phyloP scores from a whole-genome alignment of 1,140 invertebrate species.

The Lethocerus indicus region DNA sequence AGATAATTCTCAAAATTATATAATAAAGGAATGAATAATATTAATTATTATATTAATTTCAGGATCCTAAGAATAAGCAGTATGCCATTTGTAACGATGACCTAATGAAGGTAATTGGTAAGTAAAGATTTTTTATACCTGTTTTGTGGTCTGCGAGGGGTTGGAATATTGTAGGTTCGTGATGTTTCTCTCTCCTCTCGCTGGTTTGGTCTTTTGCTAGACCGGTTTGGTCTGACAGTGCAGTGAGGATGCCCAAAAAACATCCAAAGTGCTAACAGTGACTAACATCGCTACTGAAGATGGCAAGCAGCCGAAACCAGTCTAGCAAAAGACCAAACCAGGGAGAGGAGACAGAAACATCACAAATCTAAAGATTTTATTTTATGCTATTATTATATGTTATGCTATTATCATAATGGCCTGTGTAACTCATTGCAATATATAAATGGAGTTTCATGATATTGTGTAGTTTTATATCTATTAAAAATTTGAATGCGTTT shows the following conservation, averaged over 20 bases:
- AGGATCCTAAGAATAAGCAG: constrained; percentile 86
- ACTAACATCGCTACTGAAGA: too few relatives aligned
- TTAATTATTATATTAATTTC: constrained; percentile 20
- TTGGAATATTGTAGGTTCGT: too few relatives aligned
- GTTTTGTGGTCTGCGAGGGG: too few relatives aligned
- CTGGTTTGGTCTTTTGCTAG: too few relatives aligned
- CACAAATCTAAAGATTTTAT: neutral
- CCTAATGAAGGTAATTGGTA: constrained; percentile 68
- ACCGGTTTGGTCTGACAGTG: too few relatives aligned
- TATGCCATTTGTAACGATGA: constrained; percentile 87
- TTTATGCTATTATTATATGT: neutral
- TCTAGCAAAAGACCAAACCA: neutral
- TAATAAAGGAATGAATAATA: neutral
- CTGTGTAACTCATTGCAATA: neutral
- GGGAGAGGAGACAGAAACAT: neutral
- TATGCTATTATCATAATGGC: neutral
- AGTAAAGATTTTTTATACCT: constrained; percentile 15
- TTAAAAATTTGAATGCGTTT: constrained; percentile 1
- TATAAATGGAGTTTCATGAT: neutral
- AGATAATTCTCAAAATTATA: constrained; percentile 1
- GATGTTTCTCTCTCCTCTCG: too few relatives aligned
- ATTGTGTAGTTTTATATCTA: constrained; percentile 1
- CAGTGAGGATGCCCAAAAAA: too few relatives aligned
- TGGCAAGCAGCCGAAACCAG: too few relatives aligned
- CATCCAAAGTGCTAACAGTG: too few relatives aligned